Evolutionary conservation across 2,888 invertebrate species (phyloP), one percentile per base, ranked within the genome.

Genomic region (Campaea margaritaria): DNA sequence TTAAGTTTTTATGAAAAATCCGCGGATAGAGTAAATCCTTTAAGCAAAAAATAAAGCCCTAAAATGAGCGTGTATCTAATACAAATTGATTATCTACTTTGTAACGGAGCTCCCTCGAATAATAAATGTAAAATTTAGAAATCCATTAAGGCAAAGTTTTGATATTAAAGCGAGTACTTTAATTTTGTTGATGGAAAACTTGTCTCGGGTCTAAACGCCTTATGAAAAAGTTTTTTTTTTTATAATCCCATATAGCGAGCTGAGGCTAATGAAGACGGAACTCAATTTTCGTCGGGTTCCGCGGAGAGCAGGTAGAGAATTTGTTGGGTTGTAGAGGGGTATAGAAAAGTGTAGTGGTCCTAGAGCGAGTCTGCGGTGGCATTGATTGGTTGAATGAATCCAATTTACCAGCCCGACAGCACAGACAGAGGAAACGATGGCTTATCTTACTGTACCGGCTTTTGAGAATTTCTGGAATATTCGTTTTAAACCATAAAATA

Each of bases 121-220:
- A 83, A 85, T 87, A 87, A 89, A 88, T 87, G 87, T 85, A 81
- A 86, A 89, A 89, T 91, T 87, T 64, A 78, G 81, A 84, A 89
- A 90, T 87, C 90, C 90, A 89, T 90, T 89, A 89, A 72, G 74
- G 72, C 75, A 76, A 89, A 91, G 84, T 89, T 90, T 86, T 82
- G 85, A 85, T 87, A 87, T 87, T 86, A 86, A 67, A 85, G 85
- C 81, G 83, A 80, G 85, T 81, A 86, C 86, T 87, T 88, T 89
- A 85, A 90, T 89, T 89, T 87, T 83, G 87, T 86, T 89, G 89
- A 90, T 90, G 89, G 87, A 81, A 87, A 89, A 86, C 87, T 89
- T 85, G 82, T 82, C 87, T 87, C 70, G 76, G 63, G 75, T 78
- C 81, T 83, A 83, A 89, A 86, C 81, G 87, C 77, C 82, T 86